phyloP scores from a whole-genome alignment of 2,797 vertebrate genomes.

The Pseudochirops cupreus region DNA sequence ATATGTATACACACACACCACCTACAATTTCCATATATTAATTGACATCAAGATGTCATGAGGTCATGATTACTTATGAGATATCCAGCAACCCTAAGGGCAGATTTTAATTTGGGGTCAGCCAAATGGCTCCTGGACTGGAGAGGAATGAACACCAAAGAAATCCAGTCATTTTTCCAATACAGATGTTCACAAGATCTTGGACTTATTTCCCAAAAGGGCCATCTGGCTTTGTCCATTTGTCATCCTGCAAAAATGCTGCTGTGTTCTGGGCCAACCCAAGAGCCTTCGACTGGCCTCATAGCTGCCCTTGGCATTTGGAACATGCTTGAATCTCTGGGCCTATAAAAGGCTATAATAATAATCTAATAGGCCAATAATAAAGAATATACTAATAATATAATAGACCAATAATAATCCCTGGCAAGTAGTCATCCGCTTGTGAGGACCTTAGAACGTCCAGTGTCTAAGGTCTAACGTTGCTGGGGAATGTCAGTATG shows the following conservation, averaged over 20 bases:
- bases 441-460: not conserved
- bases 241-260: not conserved
- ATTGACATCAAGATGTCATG: constrained; percentile 1
- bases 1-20: not conserved
- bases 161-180: not conserved
- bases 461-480: not conserved
- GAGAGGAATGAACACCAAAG: constrained; percentile 4
- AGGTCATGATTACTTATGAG: constrained; percentile 30
- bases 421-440: not conserved
- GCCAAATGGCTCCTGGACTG: not conserved
- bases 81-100: not conserved
- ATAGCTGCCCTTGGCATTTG: not conserved
- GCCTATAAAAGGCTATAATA: too few relatives aligned
- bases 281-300: not conserved
- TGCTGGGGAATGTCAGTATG: not conserved
- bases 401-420: too few relatives aligned
- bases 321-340: not conserved
- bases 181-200: not conserved
- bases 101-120: not conserved
- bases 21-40: not conserved
- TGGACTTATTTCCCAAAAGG: not conserved
- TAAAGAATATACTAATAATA: too few relatives aligned
- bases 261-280: not conserved
- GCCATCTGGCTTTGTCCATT: not conserved
- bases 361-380: too few relatives aligned